Evolutionary conservation across 1,140 invertebrate species (phyloP).

Genomic region (Zaprionus tsacasi): DNA sequence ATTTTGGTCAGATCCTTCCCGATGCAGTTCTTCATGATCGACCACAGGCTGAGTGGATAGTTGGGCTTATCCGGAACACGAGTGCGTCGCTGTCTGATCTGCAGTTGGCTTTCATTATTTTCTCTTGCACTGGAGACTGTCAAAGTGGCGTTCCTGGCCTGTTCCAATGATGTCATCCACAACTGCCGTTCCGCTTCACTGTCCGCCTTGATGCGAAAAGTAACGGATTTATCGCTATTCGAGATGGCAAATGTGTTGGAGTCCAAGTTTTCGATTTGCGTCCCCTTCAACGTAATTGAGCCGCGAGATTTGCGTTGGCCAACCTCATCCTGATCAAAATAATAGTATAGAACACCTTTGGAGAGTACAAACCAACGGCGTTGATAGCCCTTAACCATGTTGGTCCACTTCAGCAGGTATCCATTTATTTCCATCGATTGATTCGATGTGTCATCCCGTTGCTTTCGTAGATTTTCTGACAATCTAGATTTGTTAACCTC

Average conservation of each 20-base stretch:
- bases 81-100: constrained; percentile 87
- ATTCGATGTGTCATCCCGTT: neutral
- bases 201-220: constrained; percentile 97
- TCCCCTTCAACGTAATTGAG: constrained; percentile 97
- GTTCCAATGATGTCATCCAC: constrained; percentile 98
- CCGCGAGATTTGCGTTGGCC: constrained; percentile 96
- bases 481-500: constrained; percentile 13
- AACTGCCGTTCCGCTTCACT: constrained; percentile 98
- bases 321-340: constrained; percentile 99
- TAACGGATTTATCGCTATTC: constrained; percentile 96
- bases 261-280: constrained; percentile 97
- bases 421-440: constrained; percentile 90
- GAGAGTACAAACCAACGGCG: constrained; percentile 99
- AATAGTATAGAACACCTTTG: constrained; percentile 98
- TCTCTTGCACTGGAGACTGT: neutral
- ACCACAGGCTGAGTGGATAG: constrained; percentile 98
- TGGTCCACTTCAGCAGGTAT: constrained; percentile 99
- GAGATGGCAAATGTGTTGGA: constrained; percentile 98
- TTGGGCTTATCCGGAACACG: constrained; percentile 96
- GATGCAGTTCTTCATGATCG: constrained; percentile 99
- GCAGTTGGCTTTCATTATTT: neutral
- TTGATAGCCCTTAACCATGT: constrained; percentile 96
- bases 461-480: constrained; percentile 21
- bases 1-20: constrained; percentile 99
- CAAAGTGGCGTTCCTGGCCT: constrained; percentile 93